A percentile compares a stretch with the other conserved stretches of the same genome.
Conservation (phyloP, 1,140 invertebrate species). For the Atta cephalotes region DNA sequence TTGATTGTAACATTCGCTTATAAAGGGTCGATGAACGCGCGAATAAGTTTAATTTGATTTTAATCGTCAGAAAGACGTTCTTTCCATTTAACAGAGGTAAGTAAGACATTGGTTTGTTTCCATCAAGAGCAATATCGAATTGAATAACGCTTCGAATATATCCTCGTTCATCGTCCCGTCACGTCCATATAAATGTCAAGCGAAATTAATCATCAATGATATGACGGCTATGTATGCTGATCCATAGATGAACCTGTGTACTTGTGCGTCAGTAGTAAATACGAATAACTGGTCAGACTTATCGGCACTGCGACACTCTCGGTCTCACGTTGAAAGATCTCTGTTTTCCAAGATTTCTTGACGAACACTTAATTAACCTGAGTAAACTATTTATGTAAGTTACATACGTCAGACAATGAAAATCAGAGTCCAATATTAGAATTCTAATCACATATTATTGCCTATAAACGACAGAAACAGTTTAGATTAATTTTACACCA, state of each 20-base stretch:
- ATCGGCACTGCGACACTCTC: conserved; percentile 13
- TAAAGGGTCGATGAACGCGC: conserved; percentile 14
- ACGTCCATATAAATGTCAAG: conserved; percentile 15
- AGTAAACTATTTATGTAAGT: background rate
- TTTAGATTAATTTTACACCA: no score
- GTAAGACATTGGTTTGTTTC: background rate
- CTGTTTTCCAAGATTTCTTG: conserved; percentile 11
- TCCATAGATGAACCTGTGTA: background rate
- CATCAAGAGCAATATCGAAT: background rate
- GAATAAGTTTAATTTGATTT: conserved; percentile 48
- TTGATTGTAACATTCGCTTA: background rate
- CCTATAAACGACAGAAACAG: no score
- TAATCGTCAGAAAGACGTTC: background rate
- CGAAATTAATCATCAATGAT: conserved; percentile 43
- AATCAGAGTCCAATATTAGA: background rate
- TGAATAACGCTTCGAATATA: background rate
- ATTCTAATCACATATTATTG: no score
- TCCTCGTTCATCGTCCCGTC: conserved; percentile 24
- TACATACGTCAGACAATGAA: background rate
- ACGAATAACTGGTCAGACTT: conserved; percentile 58
- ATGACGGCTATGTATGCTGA: background rate
- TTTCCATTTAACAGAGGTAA: background rate
- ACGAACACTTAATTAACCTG: background rate
- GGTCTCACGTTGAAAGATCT: background rate
- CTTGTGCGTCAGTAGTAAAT: conserved; percentile 59